A percentile compares a stretch with the other conserved stretches of the same genome.
Evolutionary conservation across 2,797 vertebrate species (phyloP).

Genomic region (Cuculus canorus): DNA sequence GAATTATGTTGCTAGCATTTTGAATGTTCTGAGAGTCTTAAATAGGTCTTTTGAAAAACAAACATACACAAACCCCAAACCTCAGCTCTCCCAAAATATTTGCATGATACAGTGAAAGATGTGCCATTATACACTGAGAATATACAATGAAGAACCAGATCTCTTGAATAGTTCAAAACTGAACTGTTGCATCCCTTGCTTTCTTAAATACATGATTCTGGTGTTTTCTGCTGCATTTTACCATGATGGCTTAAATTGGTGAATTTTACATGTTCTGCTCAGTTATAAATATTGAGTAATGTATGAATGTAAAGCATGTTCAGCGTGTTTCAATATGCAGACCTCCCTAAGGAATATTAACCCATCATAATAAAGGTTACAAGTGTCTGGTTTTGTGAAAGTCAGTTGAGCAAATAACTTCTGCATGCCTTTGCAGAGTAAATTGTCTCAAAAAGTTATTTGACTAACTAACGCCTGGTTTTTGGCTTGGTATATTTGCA

Average conservation of each 20-base stretch:
- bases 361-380: neutral
- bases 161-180: neutral
- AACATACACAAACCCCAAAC: too few species aligned
- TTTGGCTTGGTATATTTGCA: neutral
- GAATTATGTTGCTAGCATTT: neutral
- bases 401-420: neutral
- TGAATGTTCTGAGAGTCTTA: neutral
- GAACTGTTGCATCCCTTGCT: neutral
- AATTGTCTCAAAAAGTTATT: neutral
- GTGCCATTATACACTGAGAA: fast-evolving
- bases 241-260: neutral
- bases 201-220: neutral
- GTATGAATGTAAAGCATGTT: neutral
- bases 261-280: neutral
- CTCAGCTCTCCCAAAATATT: neutral
- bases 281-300: neutral
- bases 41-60: neutral
- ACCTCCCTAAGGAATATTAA: neutral
- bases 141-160: neutral
- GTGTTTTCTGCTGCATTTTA: neutral
- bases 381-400: neutral
- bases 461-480: neutral
- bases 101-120: neutral
- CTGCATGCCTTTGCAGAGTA: neutral
- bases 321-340: neutral